Evolutionary conservation across 2,888 invertebrate genomes (phyloP), one percentile per base, ranked within the genome.

Genomic region (Drosophila silvestris): DNA sequence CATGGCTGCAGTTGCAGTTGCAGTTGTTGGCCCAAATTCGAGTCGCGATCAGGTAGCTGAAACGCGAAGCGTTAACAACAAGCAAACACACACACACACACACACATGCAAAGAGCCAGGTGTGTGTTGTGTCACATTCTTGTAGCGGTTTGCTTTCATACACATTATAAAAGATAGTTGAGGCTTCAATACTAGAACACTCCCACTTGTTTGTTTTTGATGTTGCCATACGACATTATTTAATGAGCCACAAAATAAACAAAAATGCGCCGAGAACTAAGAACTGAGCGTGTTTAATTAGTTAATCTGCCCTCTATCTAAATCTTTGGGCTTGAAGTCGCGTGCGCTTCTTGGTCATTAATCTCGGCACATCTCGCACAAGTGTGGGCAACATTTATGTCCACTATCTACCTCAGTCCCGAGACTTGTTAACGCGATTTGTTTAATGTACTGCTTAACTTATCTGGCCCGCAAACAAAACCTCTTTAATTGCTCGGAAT

Each of bases 221-320:
- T 56, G 44, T 66, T 58, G 65, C 35, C 57, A 65, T 62, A 47
- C 44, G 63, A 16, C 56, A 44, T 54, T 65, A 53, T 66, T 68
- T 75, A 82, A 80, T 79, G 79, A 71, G 79, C 68, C 70, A 47
- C 61, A 37, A 37, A 37, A 28, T 14, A 51, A 51, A 51, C 51
- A 28, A 12, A 28, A 52, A 52, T n/a, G 14, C 67, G 52, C 10
- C 28, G 69, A 70, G 75, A 56, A 44, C 22, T 35, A 7, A 35
- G 16, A 68, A 53, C 14, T n/a, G 72, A 70, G 81, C 79, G 82
- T 82, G 82, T 79, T 81, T 81, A 81, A 81, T 81, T 81, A 82
- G 79, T 50, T 76, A 75, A 69, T 53, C 58, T 64, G 37, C 39
- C 22, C 57, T 63, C 81, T 66, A 79, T 69, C 73, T 77, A 35